Percentiles rank a stretch among this genome's conserved stretches.
Evolutionary conservation across 2,888 invertebrate species (phyloP).

Genomic region (Nemapogon koenigi): DNA sequence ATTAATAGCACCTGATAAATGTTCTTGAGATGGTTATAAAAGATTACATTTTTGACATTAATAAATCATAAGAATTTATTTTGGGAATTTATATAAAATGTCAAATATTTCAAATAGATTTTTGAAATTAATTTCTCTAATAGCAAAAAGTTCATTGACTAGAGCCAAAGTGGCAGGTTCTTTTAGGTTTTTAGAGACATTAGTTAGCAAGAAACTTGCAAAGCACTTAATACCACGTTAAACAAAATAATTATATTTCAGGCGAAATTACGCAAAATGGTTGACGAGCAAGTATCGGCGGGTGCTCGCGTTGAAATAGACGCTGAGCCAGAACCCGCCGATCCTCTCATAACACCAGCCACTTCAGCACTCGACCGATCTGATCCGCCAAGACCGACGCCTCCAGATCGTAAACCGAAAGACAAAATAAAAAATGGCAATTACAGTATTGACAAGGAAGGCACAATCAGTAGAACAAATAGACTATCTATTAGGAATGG

Average conservation of each 20-base stretch:
- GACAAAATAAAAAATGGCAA: slow-evolving; percentile 54
- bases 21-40: too few relatives aligned
- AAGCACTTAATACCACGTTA: too few relatives aligned
- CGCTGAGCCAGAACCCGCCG: slow-evolving; percentile 52
- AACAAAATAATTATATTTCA: too few relatives aligned
- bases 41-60: too few relatives aligned
- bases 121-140: slow-evolving; percentile 25
- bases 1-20: slow-evolving; percentile 42
- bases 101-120: too few relatives aligned
- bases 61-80: too few relatives aligned
- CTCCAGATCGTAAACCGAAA: slow-evolving; percentile 45
- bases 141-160: too few relatives aligned
- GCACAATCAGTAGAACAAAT: slow-evolving; percentile 43
- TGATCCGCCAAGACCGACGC: slow-evolving; percentile 34
- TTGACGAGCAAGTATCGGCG: slow-evolving; percentile 83
- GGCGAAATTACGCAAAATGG: slow-evolving; percentile 87
- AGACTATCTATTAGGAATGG: slow-evolving; percentile 52
- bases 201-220: too few relatives aligned
- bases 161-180: too few relatives aligned
- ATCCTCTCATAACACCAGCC: slow-evolving; percentile 62
- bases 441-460: slow-evolving; percentile 49
- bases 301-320: slow-evolving; percentile 67
- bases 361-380: slow-evolving; percentile 44
- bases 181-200: too few relatives aligned
- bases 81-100: too few relatives aligned